Evolutionary conservation across 2,113 vertebrate species (phyloP).

Genomic region (Tympanuchus pallidicinctus): DNA sequence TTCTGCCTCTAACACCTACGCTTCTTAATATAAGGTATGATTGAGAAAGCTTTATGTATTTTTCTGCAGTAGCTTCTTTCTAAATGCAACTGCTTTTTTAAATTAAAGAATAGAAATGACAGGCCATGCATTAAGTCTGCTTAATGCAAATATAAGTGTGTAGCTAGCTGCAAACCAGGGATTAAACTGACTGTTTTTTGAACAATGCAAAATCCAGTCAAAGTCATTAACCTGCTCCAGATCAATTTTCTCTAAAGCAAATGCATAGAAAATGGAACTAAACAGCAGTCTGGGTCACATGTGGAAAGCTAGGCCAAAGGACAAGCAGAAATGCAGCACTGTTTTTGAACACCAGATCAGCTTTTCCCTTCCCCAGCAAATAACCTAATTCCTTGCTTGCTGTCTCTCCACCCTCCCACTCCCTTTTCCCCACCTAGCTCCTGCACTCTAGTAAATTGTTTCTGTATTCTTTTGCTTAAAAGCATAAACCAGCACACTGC

Average conservation of each 20-base stretch:
- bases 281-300: neutral
- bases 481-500: neutral
- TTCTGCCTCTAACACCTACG: neutral
- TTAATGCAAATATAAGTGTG: neutral
- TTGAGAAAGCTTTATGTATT: neutral
- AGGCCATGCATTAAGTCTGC: neutral
- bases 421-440: neutral
- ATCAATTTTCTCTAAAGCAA: constrained; percentile 10
- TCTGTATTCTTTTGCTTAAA: constrained; percentile 53
- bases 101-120: neutral
- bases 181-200: neutral
- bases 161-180: neutral
- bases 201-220: neutral
- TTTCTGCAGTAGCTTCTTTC: neutral
- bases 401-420: neutral
- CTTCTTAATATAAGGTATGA: neutral
- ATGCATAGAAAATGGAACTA: neutral
- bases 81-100: neutral
- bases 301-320: neutral
- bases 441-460: constrained; percentile 36
- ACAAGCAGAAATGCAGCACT: neutral
- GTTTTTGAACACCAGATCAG: neutral
- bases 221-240: neutral
- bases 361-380: neutral
- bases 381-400: neutral